These are phyloP conservation scores for Gambelia wislizenii DNA, from an alignment of 2,797 vertebrate species.

Conservation along the genomic window DNA sequence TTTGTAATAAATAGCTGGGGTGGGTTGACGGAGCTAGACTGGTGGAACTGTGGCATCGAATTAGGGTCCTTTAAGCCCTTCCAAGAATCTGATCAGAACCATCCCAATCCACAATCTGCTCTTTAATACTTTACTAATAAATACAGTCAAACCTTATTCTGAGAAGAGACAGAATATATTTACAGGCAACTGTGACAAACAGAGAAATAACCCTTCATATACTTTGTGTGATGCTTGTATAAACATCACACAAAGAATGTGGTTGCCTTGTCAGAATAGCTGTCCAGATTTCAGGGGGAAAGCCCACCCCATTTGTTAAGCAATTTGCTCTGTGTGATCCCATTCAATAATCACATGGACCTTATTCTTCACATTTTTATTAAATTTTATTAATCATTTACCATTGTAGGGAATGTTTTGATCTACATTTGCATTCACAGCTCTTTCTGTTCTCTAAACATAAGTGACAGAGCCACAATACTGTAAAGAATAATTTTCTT, in stretches of 20 bases:
- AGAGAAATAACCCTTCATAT: not conserved
- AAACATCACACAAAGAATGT: not conserved
- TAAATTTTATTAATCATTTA: not conserved
- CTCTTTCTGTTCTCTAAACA: constrained; percentile 2
- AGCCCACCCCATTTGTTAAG: not conserved
- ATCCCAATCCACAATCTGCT: not conserved
- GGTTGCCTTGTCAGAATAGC: not conserved
- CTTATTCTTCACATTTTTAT: not conserved
- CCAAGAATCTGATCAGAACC: not conserved
- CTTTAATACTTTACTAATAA: not conserved
- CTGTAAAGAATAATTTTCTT: not conserved
- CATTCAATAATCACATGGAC: not conserved
- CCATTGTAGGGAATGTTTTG: not conserved
- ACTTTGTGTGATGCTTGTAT: too few species aligned
- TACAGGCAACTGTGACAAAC: not conserved
- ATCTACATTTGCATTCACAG: constrained; percentile 1
- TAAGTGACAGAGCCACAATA: not conserved
- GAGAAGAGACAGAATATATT: not conserved
- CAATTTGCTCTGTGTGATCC: not conserved
- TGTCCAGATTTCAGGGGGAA: not conserved
- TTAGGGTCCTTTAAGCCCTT: not conserved
- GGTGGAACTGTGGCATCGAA: not conserved
- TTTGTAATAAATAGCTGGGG: not conserved
- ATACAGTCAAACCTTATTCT: not conserved
- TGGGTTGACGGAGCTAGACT: not conserved